phyloP scores from a whole-genome alignment of 2,888 invertebrate species.

The Philopedon plagiatum region DNA sequence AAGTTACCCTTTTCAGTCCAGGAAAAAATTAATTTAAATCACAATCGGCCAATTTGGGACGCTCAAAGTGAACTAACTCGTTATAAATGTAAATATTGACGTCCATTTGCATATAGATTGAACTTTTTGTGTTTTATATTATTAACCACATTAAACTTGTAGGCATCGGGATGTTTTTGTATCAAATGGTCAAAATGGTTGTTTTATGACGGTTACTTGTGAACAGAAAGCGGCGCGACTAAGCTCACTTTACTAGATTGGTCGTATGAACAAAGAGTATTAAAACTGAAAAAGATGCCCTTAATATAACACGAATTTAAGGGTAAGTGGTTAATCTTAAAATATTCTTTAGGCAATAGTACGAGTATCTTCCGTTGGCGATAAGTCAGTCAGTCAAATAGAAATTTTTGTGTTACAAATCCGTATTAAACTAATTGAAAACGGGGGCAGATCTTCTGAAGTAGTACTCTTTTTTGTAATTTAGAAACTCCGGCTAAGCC shows the following conservation, averaged over 20 bases:
- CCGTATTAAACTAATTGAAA: no score
- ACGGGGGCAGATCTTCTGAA: no score
- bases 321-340: no score
- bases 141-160: slow-evolving; percentile 35
- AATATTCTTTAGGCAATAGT: no score
- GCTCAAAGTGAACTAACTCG: slow-evolving; percentile 50
- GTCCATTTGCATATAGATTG: slow-evolving; percentile 64
- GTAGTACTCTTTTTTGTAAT: background rate
- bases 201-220: background rate
- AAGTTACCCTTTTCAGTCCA: slow-evolving; percentile 22
- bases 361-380: no score
- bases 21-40: slow-evolving; percentile 48
- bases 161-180: slow-evolving; percentile 21
- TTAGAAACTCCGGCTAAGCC: background rate
- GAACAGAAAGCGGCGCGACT: no score
- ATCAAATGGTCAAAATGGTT: background rate
- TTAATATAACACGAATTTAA: no score
- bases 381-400: no score
- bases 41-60: slow-evolving; percentile 47
- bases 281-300: no score
- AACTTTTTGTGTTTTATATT: slow-evolving; percentile 59
- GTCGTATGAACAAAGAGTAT: no score
- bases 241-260: no score
- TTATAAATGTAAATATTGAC: slow-evolving; percentile 60
- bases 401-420: no score